Base-by-base conservation (phyloP, 2,797 vertebrate genomes). In the Muraenolepis orangiensis region DNA sequence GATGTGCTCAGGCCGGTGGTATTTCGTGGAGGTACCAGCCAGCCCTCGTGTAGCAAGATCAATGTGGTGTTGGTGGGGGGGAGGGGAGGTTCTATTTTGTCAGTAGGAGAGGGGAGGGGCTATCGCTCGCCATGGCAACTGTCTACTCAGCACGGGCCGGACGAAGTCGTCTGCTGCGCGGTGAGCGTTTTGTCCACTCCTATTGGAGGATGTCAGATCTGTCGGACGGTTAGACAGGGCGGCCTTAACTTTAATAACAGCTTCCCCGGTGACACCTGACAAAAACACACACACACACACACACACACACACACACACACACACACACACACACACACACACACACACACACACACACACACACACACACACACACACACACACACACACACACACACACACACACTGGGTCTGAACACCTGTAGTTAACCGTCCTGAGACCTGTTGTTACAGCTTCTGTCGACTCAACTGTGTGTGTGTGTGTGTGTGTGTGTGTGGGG, bases 201-300 rank as follows among this genome's bases (percentile, higher is more conserved):
- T 77, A 20, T 30, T 40, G 77, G 73, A 76, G 74, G n/a, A n/a
- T n/a, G n/a, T 66, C 82, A 86, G 75, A 85, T 78, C 40, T 75
- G 38, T 78, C 79, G 71, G 78, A 76, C 82, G 72, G 26, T 5
- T 72, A n/a, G n/a, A n/a, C n/a, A n/a, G 70, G 66, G 79, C 51
- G 69, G 57, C 76, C 80, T 75, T 87, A 78, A 78, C 74, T 78
- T 29, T 87, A 84, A 90, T 87, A 84, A 90, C 88, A 79, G 82
- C 68, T 78, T 81, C 72, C 70, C 70, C 26, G 36, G 61, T 16
- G 1, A 73, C 66, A 71, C 67, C 72, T 81, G 74, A 76, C 76
- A 40, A 78, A 40, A 80, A 73, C 74, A 82, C 31, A 73, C 29
- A 69, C 4, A 3, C n/a, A n/a, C n/a, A 76, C 76, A 40, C 77